These are phyloP conservation scores for Colossoma macropomum DNA, from an alignment of 2,113 vertebrate genomes.

Conservation along the genomic window DNA sequence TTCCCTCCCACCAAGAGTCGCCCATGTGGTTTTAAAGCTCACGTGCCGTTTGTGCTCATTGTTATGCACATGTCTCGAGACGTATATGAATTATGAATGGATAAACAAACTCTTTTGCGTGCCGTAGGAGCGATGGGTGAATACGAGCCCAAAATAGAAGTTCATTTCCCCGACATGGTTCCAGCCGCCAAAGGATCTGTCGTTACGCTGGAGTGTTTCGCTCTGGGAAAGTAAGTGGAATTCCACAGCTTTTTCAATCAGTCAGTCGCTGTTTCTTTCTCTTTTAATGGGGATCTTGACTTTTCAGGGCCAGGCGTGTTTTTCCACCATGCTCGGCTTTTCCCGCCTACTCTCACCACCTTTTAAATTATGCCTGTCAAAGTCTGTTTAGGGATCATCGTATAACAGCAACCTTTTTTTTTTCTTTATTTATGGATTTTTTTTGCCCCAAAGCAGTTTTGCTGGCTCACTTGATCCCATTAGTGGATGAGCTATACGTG, in stretches of 20 bases:
- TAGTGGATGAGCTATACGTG: conserved; percentile 44
- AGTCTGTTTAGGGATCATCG: conserved; percentile 21
- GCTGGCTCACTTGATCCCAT: conserved; percentile 40
- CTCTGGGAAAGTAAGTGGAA: conserved; percentile 92
- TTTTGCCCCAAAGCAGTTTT: conserved; percentile 30
- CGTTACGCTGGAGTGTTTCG: conserved; percentile 93
- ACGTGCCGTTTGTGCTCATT: conserved; percentile 59
- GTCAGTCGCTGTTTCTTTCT: neutral
- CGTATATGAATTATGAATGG: conserved; percentile 68
- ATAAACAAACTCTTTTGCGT: conserved; percentile 65
- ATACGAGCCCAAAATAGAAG: conserved; percentile 97
- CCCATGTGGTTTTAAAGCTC: conserved; percentile 44
- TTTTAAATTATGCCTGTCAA: conserved; percentile 46
- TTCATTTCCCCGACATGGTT: conserved; percentile 91
- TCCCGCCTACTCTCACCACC: neutral
- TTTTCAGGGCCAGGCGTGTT: conserved; percentile 10
- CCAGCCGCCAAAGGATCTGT: conserved; percentile 90
- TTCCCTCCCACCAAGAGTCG: conserved; percentile 36
- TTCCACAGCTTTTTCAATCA: conserved; percentile 48
- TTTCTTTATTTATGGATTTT: neutral
- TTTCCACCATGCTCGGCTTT: neutral
- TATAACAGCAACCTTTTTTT: neutral
- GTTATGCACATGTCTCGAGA: conserved; percentile 39
- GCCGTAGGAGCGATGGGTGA: conserved; percentile 91
- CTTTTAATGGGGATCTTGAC: conserved; percentile 1